Conservation (phyloP, 2,797 vertebrate genomes). For the Potorous gilbertii region DNA sequence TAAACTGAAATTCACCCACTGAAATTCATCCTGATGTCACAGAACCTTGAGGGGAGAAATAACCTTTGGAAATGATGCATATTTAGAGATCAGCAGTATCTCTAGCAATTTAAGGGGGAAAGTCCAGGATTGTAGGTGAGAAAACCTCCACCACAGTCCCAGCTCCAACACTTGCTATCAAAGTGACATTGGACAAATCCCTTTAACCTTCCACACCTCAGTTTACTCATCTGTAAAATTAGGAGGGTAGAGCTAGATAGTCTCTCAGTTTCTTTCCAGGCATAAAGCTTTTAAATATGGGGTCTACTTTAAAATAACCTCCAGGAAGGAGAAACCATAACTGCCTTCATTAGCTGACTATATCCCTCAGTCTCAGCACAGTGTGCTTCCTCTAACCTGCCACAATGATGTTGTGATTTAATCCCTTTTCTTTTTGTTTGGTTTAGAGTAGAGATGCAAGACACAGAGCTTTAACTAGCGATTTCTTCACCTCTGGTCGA, state of each 20-base stretch:
- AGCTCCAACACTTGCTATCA: background rate
- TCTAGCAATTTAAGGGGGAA: background rate
- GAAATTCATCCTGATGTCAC: background rate
- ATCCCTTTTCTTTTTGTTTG: background rate
- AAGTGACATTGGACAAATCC: background rate
- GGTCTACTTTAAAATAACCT: background rate
- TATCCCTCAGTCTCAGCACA: background rate
- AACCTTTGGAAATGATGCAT: background rate
- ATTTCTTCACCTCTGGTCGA: background rate
- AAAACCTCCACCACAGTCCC: background rate
- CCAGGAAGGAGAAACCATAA: background rate
- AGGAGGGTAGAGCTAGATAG: background rate
- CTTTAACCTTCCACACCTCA: background rate
- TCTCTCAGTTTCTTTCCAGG: background rate
- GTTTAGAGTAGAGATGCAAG: background rate
- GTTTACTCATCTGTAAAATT: background rate
- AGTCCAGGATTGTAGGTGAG: background rate
- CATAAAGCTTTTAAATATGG: background rate
- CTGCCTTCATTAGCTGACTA: background rate
- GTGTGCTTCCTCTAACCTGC: background rate
- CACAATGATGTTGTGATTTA: background rate
- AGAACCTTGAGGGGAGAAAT: background rate
- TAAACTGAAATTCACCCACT: conserved; percentile 52
- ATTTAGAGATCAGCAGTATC: background rate
- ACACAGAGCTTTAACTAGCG: background rate